Conservation (phyloP, 2,888 invertebrate genomes). For the Drosophila cognata region DNA sequence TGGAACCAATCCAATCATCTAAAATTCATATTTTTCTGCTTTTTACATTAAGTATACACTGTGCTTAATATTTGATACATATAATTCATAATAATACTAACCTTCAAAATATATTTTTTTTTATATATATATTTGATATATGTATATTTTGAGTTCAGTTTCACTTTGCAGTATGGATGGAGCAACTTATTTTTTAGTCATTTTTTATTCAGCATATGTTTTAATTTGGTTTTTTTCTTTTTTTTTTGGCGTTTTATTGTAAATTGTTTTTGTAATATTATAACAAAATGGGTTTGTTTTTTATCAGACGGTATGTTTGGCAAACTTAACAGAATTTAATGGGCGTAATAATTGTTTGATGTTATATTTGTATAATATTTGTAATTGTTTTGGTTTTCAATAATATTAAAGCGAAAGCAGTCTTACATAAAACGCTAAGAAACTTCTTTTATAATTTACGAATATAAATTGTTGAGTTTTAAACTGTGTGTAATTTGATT, state of each 20-base stretch:
- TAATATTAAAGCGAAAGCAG: slow-evolving; percentile 47
- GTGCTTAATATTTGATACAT: neutral
- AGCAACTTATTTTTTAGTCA: slow-evolving; percentile 35
- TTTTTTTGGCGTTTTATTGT: slow-evolving; percentile 29
- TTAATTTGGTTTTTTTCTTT: slow-evolving; percentile 1
- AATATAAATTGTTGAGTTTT: neutral
- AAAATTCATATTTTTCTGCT: neutral
- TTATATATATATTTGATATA: neutral
- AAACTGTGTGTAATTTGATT: neutral
- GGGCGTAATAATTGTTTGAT: slow-evolving; percentile 11
- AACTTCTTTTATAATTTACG: slow-evolving; percentile 4
- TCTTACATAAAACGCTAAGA: slow-evolving; percentile 50
- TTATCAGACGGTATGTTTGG: slow-evolving; percentile 40
- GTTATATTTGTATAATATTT: slow-evolving; percentile 13
- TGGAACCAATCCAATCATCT: neutral
- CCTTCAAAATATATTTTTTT: neutral
- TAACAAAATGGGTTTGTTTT: slow-evolving; percentile 53
- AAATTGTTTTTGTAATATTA: slow-evolving; percentile 39
- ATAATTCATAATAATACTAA: neutral
- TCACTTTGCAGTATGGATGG: slow-evolving; percentile 61
- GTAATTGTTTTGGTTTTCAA: slow-evolving; percentile 18
- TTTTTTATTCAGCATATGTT: slow-evolving; percentile 41
- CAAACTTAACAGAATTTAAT: slow-evolving; percentile 38
- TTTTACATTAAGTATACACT: neutral
- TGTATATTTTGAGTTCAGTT: slow-evolving; percentile 31